phyloP scores from a whole-genome alignment of 2,888 invertebrate genomes.

The Hypomecis atomaria region DNA sequence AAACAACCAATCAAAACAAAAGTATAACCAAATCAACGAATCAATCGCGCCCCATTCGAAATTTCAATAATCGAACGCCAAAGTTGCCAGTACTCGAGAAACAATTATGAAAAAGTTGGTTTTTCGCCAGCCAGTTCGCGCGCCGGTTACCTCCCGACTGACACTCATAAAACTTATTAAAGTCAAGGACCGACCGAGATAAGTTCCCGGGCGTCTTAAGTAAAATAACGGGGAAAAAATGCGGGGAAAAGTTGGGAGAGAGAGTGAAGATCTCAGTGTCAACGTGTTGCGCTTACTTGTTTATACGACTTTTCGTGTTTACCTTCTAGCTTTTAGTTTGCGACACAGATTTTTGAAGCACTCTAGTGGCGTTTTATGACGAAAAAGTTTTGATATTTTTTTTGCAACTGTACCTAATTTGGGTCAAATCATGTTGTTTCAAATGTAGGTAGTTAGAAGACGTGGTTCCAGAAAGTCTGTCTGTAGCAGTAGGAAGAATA shows the following conservation, averaged over 20 bases:
- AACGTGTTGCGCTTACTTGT: slow-evolving; percentile 75
- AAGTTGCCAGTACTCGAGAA: slow-evolving; percentile 73
- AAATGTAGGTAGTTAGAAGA: too few relatives aligned
- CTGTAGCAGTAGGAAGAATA: too few relatives aligned
- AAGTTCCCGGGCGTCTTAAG: slow-evolving; percentile 82
- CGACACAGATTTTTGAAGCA: slow-evolving; percentile 20
- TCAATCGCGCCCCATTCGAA: slow-evolving; percentile 64
- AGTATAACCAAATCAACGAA: slow-evolving; percentile 56
- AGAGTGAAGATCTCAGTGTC: slow-evolving; percentile 72
- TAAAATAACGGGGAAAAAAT: slow-evolving; percentile 83
- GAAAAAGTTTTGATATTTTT: too few relatives aligned
- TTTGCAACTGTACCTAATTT: too few relatives aligned
- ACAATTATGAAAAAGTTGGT: slow-evolving; percentile 84
- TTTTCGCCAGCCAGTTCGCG: slow-evolving; percentile 78
- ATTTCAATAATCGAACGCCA: slow-evolving; percentile 79
- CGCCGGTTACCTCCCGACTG: slow-evolving; percentile 81
- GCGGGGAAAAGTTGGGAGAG: slow-evolving; percentile 72
- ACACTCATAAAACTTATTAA: slow-evolving; percentile 85
- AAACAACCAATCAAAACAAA: slow-evolving; percentile 35
- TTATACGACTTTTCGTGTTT: slow-evolving; percentile 57
- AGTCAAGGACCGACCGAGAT: slow-evolving; percentile 84
- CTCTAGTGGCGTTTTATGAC: background rate
- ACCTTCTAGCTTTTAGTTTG: slow-evolving; percentile 42
- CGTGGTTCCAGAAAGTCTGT: too few relatives aligned
- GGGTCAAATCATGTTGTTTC: too few relatives aligned